Evolutionary conservation across 2,888 invertebrate species (phyloP).

Genomic region (Melieria crassipennis): DNA sequence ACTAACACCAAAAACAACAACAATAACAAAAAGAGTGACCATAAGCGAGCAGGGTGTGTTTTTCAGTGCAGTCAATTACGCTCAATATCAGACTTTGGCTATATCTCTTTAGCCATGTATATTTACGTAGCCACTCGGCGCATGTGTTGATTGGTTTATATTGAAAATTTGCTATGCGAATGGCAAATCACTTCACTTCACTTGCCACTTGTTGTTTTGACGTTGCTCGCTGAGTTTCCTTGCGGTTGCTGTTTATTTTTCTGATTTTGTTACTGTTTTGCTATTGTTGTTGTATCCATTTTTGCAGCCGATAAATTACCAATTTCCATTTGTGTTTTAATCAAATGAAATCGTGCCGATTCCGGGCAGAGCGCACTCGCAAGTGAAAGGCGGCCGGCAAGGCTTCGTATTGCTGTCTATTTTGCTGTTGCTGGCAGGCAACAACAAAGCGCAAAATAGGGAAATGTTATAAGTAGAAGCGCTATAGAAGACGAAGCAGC

Average conservation of each 20-base stretch:
- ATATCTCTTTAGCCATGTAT: background rate
- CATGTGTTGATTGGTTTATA: too few relatives aligned
- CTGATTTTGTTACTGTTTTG: background rate
- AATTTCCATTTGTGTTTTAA: conserved; percentile 36
- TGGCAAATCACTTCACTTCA: background rate
- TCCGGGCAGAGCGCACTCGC: conserved; percentile 20
- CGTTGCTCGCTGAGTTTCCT: background rate
- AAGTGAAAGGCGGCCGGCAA: conserved; percentile 21
- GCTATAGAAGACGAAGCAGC: too few relatives aligned
- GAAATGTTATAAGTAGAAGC: too few relatives aligned
- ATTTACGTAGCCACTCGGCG: too few relatives aligned
- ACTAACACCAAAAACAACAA: too few relatives aligned
- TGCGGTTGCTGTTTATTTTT: conserved; percentile 6
- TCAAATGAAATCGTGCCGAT: conserved; percentile 53
- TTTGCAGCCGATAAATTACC: conserved; percentile 36
- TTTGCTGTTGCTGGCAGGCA: too few relatives aligned
- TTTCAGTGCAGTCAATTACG: background rate
- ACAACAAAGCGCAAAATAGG: too few relatives aligned
- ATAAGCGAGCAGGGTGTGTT: background rate
- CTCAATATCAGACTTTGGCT: background rate
- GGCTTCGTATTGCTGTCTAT: background rate
- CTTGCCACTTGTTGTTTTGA: conserved; percentile 11
- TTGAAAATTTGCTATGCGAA: too few relatives aligned
- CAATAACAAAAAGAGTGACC: background rate
- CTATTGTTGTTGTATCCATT: background rate